Evolutionary conservation across 2,797 vertebrate species (phyloP), one percentile per base, ranked within the genome.

Genomic region (Galaxias olidus): DNA sequence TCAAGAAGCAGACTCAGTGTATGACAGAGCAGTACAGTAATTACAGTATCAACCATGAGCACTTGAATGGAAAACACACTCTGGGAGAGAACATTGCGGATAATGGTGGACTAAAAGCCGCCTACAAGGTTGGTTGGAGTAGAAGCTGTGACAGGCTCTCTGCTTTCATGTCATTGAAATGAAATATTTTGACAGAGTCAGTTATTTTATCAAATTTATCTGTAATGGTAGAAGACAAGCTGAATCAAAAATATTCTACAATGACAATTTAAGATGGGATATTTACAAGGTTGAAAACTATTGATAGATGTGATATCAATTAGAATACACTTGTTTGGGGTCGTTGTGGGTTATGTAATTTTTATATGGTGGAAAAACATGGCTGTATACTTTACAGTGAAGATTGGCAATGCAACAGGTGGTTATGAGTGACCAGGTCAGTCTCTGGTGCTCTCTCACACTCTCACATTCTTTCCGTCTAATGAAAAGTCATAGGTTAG

Each of bases 71-170:
- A 65, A 93, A 85, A 45, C 95, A 98, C 76, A 99, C 97, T 0
- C 90, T 99, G 0, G 97, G 97, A 14, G 98, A 99, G 84, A 99
- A 99, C 86, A 99, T 99, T 0, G 97, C 98, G 0, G 98, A 99
- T 87, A 99, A 99, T 0, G 97, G 97, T 0, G 98, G 97, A 62
- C 93, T 99, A 62, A 98, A 98, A 66, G 94, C 98, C 0, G 97
- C 98, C 55, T 98, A 98, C 66, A 92, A 95, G 92, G 98, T 98
- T 20, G 72, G 75, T 67, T 46, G 4, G 15, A 14, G 14, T 67
- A 12, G 13, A 19, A 71, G 14, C 12, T 15, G 10, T 17, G n/a
- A 15, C 50, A 15, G 30, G 30, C 30, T 30, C 30, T 30, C 30
- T 30, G 30, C 50, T 10, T 20, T 10, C 5, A 20, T 53, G 18